Percentiles rank a stretch among this genome's conserved stretches.
Conservation (phyloP, 2,888 invertebrate genomes). For the Parthenolecanium corni region DNA sequence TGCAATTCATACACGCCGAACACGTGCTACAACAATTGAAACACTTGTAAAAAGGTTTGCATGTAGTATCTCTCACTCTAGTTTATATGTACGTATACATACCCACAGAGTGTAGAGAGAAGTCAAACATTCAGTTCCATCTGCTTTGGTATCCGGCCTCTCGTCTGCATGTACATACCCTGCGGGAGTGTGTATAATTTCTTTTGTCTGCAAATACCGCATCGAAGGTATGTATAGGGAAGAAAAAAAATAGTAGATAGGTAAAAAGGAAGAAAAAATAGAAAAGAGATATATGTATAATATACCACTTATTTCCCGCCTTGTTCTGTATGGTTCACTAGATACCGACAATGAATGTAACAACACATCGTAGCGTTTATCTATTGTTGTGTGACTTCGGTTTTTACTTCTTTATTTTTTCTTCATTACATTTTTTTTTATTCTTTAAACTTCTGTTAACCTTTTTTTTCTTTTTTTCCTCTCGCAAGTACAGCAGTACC, state of each 20-base stretch:
- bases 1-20: conserved; percentile 3
- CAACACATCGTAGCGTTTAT: conserved; percentile 25
- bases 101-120: no score
- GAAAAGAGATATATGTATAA: conserved; percentile 15
- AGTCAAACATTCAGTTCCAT: no score
- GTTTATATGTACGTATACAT: no score
- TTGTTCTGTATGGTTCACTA: conserved; percentile 23
- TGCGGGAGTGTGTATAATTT: conserved; percentile 25
- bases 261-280: neutral
- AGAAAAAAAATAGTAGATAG: no score
- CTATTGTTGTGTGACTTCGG: conserved; percentile 28
- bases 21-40: conserved; percentile 21
- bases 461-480: conserved; percentile 3
- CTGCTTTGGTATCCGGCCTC: neutral
- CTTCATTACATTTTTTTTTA: neutral
- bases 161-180: conserved; percentile 15
- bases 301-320: conserved; percentile 23
- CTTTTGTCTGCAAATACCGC: conserved; percentile 25
- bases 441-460: neutral
- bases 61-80: no score
- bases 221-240: neutral
- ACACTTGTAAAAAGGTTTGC: neutral
- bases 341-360: conserved; percentile 28
- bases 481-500: neutral
- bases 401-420: neutral